Evolutionary conservation across 2,113 vertebrate species (phyloP), one percentile per base, ranked within the genome.

Genomic region (Butastur rufipennis): DNA sequence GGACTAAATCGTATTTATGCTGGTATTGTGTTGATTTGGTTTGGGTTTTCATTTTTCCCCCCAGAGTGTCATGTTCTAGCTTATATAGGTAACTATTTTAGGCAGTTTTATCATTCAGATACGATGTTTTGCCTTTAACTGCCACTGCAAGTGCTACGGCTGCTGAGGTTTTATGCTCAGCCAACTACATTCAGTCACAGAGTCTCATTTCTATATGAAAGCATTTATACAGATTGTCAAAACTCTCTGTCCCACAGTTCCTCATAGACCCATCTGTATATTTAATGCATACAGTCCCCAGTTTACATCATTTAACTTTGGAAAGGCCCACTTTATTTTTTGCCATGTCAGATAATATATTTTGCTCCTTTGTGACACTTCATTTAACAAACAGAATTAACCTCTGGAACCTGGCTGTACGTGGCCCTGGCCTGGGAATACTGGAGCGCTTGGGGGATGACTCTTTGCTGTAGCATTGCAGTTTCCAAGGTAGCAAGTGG

Each of bases 161-260:
- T 94, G 63, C 40, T 23, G 26, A 80, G 25, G 58, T 47, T 73
- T 87, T 84, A 25, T 85, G 26, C 42, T 95, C 75, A 96, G 71
- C 62, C 75, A 90, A 36, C 34, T 55, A 83, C 38, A 16, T 58
- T 43, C 81, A 91, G 68, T 66, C 53, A 93, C n/a, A 78, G 59
- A 86, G 86, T 94, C 47, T 63, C 53, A 32, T 86, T 88, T 93
- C 50, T 80, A 88, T 79, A 72, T 70, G 40, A 67, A 96, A 90
- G 12, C 74, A 66, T 84, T 95, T 47, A 11, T 61, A 89, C 12
- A 81, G 38, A 50, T 23, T 53, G 45, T 32, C 14, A 77, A 59
- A 74, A 56, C 31, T 83, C 25, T 81, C 70, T 72, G 62, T 55
- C 12, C 53, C 10, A 9, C 42, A 77, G n/a, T 4, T 93, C 80